Evolutionary conservation across 2,888 invertebrate species (phyloP).

Genomic region (Aproaerema taeniolella): DNA sequence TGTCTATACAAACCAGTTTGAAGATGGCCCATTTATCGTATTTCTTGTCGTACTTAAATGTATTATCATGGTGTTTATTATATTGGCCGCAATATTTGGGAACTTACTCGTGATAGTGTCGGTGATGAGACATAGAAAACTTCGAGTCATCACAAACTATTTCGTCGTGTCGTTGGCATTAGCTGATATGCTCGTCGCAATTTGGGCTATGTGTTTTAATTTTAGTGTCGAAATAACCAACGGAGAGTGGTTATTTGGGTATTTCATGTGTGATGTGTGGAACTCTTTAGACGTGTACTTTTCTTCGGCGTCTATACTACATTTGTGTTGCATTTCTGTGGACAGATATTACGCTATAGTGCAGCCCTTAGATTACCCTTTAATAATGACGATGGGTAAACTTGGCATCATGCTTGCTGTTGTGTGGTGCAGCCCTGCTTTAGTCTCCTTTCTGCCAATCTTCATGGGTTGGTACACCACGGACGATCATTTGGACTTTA

Average conservation of each 20-base stretch:
- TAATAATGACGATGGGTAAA: conserved; percentile 92
- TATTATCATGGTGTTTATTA: conserved; percentile 91
- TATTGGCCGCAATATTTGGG: conserved; percentile 92
- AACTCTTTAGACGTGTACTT: conserved; percentile 97
- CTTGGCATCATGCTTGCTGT: conserved; percentile 89
- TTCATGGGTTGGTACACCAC: conserved; percentile 98
- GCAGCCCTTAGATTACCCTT: conserved; percentile 93
- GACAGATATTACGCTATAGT: conserved; percentile 95
- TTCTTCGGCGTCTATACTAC: conserved; percentile 94
- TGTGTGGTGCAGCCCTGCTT: conserved; percentile 94
- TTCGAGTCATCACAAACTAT: conserved; percentile 93
- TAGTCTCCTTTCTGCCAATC: conserved; percentile 96
- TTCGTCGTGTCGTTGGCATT: conserved; percentile 96
- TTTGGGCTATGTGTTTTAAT: conserved; percentile 96
- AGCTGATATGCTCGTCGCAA: conserved; percentile 96
- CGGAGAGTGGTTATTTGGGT: conserved; percentile 91
- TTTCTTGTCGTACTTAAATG: conserved; percentile 82
- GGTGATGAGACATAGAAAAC: conserved; percentile 81
- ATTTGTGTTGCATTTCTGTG: conserved; percentile 94
- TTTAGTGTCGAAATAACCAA: conserved; percentile 92
- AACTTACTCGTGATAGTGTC: conserved; percentile 94
- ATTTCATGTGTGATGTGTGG: conserved; percentile 97
- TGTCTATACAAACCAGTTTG: conserved; percentile 54
- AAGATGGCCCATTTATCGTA: conserved; percentile 71
- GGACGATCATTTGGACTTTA: conserved; percentile 83